Evolutionary conservation across 2,113 vertebrate genomes (phyloP).

Genomic region (Perccottus glenii): DNA sequence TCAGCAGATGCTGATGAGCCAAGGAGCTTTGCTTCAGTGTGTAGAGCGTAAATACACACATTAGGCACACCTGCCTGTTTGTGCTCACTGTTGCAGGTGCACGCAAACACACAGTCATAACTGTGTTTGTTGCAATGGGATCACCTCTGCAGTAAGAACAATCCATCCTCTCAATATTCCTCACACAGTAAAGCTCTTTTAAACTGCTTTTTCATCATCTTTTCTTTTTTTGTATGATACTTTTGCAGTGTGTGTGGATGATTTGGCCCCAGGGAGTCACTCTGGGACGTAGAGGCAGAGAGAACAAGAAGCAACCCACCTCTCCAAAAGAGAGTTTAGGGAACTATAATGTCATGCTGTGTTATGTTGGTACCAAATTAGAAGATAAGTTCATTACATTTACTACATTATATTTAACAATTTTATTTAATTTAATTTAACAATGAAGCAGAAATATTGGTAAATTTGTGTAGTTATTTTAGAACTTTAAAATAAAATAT

Average conservation of each 20-base stretch:
- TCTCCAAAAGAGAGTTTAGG: neutral
- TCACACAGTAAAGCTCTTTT: conserved; percentile 21
- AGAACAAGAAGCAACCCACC: neutral
- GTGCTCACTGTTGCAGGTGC: conserved; percentile 17
- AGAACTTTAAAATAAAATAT: no score
- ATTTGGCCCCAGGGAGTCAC: conserved; percentile 2
- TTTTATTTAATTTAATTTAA: no score
- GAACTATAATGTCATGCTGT: neutral
- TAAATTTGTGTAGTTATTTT: no score
- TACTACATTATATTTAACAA: no score
- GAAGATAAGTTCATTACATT: neutral
- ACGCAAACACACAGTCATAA: conserved; percentile 29
- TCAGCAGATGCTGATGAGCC: conserved; percentile 58
- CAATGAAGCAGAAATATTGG: no score
- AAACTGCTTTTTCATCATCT: conserved; percentile 15
- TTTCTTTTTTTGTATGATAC: conserved; percentile 9
- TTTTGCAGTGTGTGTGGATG: conserved; percentile 4
- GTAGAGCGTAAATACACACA: conserved; percentile 34
- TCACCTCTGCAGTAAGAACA: conserved; percentile 74
- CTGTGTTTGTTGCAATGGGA: conserved; percentile 67
- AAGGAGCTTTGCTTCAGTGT: conserved; percentile 27
- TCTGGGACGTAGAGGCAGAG: neutral
- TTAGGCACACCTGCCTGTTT: conserved; percentile 49
- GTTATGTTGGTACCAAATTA: neutral
- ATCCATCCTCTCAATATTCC: conserved; percentile 39